phyloP scores from a whole-genome alignment of 2,888 invertebrate species.

The Escarpia spicata region DNA sequence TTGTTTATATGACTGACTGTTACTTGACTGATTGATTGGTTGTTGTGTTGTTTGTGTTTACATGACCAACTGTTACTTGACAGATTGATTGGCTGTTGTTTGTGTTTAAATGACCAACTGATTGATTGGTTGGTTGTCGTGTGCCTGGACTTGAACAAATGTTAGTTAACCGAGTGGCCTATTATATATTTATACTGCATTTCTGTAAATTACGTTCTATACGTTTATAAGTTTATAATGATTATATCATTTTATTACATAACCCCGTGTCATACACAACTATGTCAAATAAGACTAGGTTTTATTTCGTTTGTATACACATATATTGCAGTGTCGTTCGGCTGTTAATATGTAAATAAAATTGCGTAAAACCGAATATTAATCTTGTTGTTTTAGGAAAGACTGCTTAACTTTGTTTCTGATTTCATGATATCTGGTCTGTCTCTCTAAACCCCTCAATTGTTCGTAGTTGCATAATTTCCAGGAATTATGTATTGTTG shows the following conservation, averaged over 20 bases:
- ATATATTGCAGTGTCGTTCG: background rate
- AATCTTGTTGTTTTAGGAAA: background rate
- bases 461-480: background rate
- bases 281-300: background rate
- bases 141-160: background rate
- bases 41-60: background rate
- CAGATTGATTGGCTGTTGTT: background rate
- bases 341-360: background rate
- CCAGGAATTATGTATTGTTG: background rate
- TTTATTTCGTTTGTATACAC: too few species aligned
- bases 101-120: background rate
- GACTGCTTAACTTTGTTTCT: background rate
- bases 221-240: background rate
- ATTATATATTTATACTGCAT: background rate
- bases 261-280: background rate
- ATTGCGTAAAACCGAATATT: background rate
- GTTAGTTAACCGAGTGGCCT: background rate
- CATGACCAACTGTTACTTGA: background rate
- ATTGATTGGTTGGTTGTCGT: background rate
- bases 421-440: background rate
- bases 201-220: background rate
- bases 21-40: background rate
- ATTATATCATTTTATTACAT: background rate
- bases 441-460: background rate
- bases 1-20: background rate